Evolutionary conservation across 2,888 invertebrate species (phyloP).

Genomic region (Acronicta aceris): DNA sequence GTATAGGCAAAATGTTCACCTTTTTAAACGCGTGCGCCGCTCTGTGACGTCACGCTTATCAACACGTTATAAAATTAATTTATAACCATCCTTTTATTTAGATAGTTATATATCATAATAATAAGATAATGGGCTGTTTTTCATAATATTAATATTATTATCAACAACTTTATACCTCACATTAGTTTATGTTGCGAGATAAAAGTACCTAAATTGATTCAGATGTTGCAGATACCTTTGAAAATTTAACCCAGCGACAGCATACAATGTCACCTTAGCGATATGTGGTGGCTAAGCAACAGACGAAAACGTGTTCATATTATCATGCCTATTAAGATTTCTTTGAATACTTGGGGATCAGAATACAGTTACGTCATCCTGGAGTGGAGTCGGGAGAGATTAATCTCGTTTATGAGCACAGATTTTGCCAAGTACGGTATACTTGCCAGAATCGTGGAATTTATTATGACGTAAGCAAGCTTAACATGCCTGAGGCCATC

Average conservation of each 20-base stretch:
- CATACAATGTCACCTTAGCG: constrained; percentile 1
- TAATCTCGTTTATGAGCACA: constrained; percentile 16
- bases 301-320: neutral
- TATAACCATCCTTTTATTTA: constrained; percentile 4
- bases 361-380: constrained; percentile 17
- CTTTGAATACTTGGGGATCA: constrained; percentile 4
- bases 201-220: neutral
- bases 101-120: neutral
- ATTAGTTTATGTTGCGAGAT: neutral
- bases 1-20: constrained; percentile 46
- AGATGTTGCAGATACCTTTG: neutral
- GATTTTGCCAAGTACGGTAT: constrained; percentile 20
- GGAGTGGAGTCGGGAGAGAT: constrained; percentile 9
- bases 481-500: constrained; percentile 3
- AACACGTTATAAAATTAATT: constrained; percentile 1
- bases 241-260: neutral
- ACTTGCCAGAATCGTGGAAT: constrained; percentile 29
- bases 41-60: constrained; percentile 36
- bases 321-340: constrained; percentile 16
- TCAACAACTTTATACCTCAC: neutral
- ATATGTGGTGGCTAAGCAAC: neutral
- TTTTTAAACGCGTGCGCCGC: constrained; percentile 36
- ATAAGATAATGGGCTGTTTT: neutral
- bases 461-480: constrained; percentile 20
- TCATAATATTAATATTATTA: neutral